Evolutionary conservation across 2,888 invertebrate species (phyloP).

Genomic region (Brachypalpus laphriformis): DNA sequence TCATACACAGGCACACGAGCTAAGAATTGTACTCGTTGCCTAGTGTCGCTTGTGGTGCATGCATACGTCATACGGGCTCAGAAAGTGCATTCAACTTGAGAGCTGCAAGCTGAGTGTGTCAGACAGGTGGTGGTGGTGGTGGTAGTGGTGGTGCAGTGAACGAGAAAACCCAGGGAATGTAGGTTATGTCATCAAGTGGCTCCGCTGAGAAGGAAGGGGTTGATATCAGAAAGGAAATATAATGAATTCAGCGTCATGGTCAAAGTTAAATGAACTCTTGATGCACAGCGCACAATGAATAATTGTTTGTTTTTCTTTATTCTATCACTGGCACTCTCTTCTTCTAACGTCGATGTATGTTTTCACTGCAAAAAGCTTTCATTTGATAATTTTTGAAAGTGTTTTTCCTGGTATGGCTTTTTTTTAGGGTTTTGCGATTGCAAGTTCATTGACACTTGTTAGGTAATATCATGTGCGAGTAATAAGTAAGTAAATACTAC

Average conservation of each 20-base stretch:
- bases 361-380: background rate
- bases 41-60: background rate
- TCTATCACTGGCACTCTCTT: background rate
- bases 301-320: background rate
- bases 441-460: conserved; percentile 6
- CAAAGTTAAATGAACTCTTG: conserved; percentile 51
- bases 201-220: background rate
- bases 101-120: background rate
- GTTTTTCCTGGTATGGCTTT: background rate
- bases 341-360: background rate
- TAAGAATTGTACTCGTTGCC: background rate
- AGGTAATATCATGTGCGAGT: background rate
- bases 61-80: conserved; percentile 43
- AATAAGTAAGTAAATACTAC: background rate
- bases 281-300: background rate
- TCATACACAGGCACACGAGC: background rate
- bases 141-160: background rate
- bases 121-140: background rate
- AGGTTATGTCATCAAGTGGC: conserved; percentile 55
- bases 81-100: conserved; percentile 52
- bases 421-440: background rate
- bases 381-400: background rate
- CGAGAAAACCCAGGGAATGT: conserved; percentile 25
- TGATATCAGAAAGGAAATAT: background rate
- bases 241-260: conserved; percentile 48